phyloP scores from a whole-genome alignment of 2,888 invertebrate genomes.

The Catocala fraxini region DNA sequence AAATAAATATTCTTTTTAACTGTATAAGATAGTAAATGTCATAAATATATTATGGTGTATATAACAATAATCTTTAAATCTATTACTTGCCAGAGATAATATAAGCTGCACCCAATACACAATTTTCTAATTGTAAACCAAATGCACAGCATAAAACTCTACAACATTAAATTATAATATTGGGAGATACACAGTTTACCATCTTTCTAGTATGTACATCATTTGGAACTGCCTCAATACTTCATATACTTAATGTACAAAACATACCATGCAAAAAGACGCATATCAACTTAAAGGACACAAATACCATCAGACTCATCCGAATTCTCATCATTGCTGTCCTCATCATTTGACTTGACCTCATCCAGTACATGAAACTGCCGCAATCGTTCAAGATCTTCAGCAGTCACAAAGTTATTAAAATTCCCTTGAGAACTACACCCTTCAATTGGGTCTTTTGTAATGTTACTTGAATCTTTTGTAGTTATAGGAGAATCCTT shows the following conservation, averaged over 20 bases:
- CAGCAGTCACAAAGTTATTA: slow-evolving; percentile 62
- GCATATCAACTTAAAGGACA: slow-evolving; percentile 21
- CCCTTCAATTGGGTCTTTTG: background rate
- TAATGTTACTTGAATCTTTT: background rate
- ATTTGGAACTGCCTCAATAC: background rate
- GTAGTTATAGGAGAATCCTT: background rate
- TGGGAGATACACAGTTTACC: no score
- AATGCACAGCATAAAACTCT: background rate
- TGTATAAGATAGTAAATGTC: no score
- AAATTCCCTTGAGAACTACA: slow-evolving; percentile 54
- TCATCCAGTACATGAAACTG: slow-evolving; percentile 83
- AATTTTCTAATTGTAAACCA: no score
- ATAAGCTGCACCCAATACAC: no score
- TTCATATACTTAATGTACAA: slow-evolving; percentile 1
- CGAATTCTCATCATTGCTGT: slow-evolving; percentile 74
- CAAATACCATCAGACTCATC: slow-evolving; percentile 74
- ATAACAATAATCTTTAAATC: no score
- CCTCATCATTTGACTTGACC: slow-evolving; percentile 78
- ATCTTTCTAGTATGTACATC: no score
- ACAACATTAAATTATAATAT: background rate
- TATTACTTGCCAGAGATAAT: no score
- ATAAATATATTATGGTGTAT: no score
- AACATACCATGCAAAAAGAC: slow-evolving; percentile 33
- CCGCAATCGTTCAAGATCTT: slow-evolving; percentile 71
- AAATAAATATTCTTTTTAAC: no score